These are phyloP conservation scores for Drosophila pegasa DNA, from an alignment of 2,888 invertebrate genomes.

Conservation along the genomic window DNA sequence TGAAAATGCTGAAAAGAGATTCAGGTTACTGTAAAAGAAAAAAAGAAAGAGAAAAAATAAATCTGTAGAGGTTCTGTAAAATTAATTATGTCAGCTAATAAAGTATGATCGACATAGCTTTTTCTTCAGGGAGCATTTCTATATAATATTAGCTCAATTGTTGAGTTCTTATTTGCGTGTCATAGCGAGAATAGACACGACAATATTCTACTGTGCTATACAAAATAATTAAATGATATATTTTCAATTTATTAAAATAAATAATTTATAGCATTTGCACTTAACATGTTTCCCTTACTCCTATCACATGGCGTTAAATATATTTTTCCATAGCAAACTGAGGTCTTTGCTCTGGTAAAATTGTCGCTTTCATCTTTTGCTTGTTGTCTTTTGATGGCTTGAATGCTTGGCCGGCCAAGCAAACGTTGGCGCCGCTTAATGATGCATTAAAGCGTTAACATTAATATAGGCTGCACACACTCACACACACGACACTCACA, in stretches of 20 bases:
- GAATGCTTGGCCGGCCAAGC: conserved; percentile 8
- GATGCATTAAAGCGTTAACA: conserved; percentile 76
- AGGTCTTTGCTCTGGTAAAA: neutral
- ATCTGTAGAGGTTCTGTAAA: too few relatives aligned
- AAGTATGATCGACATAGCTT: too few relatives aligned
- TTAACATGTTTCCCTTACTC: neutral
- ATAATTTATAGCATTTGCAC: too few relatives aligned
- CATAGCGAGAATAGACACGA: too few relatives aligned
- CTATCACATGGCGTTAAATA: conserved; percentile 4
- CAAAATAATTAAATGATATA: neutral
- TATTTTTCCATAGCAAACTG: conserved; percentile 8
- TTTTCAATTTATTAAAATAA: neutral
- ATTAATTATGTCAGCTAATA: too few relatives aligned
- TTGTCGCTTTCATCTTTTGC: conserved; percentile 11
- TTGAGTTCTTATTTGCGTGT: too few relatives aligned
- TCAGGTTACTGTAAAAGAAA: too few relatives aligned
- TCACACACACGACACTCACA: conserved; percentile 6
- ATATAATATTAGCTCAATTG: too few relatives aligned
- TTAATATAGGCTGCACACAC: conserved; percentile 52
- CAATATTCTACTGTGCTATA: too few relatives aligned
- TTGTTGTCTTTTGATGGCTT: conserved; percentile 1
- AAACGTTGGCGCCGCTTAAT: conserved; percentile 52
- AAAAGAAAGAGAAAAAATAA: too few relatives aligned
- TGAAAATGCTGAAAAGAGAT: too few relatives aligned
- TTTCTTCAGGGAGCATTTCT: too few relatives aligned